A percentile compares a stretch with the other conserved stretches of the same genome.
Conservation (phyloP, 2,888 invertebrate species). For the Ethmia dodecea region DNA sequence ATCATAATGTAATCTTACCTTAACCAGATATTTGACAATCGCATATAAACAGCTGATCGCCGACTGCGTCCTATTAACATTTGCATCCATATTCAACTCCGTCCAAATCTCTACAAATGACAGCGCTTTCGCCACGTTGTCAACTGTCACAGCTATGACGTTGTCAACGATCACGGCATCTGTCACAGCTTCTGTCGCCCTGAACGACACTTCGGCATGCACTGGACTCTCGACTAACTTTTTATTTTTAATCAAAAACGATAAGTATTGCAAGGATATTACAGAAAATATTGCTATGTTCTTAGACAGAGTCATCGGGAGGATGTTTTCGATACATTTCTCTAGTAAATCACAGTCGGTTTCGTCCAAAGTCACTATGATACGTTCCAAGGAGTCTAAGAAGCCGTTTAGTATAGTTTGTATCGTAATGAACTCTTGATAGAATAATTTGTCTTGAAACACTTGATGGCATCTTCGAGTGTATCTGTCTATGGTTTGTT, state of each 20-base stretch:
- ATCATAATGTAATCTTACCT: conserved; percentile 34
- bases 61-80: conserved; percentile 61
- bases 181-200: conserved; percentile 38
- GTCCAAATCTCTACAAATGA: conserved; percentile 58
- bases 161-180: conserved; percentile 59
- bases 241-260: conserved; percentile 69
- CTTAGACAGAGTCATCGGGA: conserved; percentile 47
- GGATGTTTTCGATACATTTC: conserved; percentile 55
- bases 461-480: conserved; percentile 69
- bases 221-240: conserved; percentile 64
- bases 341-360: conserved; percentile 62
- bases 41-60: conserved; percentile 69
- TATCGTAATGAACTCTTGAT: conserved; percentile 58
- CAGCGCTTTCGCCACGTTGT: conserved; percentile 60
- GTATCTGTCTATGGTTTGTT: conserved; percentile 67
- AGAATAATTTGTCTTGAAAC: conserved; percentile 68
- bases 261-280: conserved; percentile 65
- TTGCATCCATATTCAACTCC: conserved; percentile 58
- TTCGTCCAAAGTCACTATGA: conserved; percentile 48
- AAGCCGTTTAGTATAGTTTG: conserved; percentile 57
- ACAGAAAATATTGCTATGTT: conserved; percentile 62
- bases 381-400: conserved; percentile 41
- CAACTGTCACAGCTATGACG: conserved; percentile 48
- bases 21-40: conserved; percentile 63
- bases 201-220: conserved; percentile 60